Percentiles rank a stretch among this genome's conserved stretches.
These are phyloP conservation scores for Drosophila ananassae DNA, from an alignment of 1,140 invertebrate species.

Conservation along the genomic window DNA sequence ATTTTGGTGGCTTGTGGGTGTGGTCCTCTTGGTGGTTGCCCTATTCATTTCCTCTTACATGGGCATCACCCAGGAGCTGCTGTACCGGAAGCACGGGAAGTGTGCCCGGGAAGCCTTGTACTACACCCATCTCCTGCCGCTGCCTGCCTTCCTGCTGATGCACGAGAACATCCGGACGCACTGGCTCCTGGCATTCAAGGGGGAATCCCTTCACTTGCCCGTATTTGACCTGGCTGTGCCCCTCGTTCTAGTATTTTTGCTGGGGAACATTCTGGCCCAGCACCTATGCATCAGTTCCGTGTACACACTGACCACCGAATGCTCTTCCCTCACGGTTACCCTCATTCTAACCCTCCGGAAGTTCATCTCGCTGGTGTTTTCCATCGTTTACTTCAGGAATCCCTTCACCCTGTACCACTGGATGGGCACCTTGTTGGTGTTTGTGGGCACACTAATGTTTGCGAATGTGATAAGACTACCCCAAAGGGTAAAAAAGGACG, in stretches of 20 bases:
- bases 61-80: constrained; percentile 97
- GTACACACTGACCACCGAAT: constrained; percentile 97
- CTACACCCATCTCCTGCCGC: constrained; percentile 88
- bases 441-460: constrained; percentile 96
- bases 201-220: constrained; percentile 76
- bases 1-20: constrained; percentile 93
- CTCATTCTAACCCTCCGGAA: constrained; percentile 97
- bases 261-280: constrained; percentile 95
- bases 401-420: constrained; percentile 96
- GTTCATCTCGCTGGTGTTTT: constrained; percentile 97
- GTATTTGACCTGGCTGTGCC: constrained; percentile 87
- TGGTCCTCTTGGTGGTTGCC: constrained; percentile 93
- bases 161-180: constrained; percentile 90
- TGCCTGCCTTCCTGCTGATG: constrained; percentile 68
- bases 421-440: constrained; percentile 95
- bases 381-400: constrained; percentile 98
- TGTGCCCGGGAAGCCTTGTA: constrained; percentile 97
- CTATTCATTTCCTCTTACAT: constrained; percentile 97
- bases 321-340: constrained; percentile 96
- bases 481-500: neutral
- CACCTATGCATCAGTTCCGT: constrained; percentile 98
- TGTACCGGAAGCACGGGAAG: constrained; percentile 95
- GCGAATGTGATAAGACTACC: constrained; percentile 47
- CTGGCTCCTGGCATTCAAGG: constrained; percentile 45
- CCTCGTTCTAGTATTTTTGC: constrained; percentile 90